Evolutionary conservation across 2,888 invertebrate species (phyloP).

Genomic region (Plagodis dolabraria): DNA sequence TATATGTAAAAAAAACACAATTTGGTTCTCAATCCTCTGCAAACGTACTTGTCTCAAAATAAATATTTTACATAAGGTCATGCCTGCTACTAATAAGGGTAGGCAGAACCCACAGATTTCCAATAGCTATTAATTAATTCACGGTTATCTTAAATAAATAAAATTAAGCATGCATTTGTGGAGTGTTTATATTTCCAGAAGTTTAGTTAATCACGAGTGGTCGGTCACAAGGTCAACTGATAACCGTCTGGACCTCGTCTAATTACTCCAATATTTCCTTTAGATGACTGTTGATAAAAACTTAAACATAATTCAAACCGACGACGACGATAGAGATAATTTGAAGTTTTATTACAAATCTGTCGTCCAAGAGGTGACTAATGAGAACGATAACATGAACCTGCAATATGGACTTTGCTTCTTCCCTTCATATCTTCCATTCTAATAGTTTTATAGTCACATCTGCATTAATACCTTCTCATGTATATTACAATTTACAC

Average conservation of each 20-base stretch:
- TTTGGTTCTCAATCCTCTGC: too few species aligned
- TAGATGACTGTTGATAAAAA: background rate
- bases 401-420: slow-evolving; percentile 1
- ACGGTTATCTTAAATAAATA: too few species aligned
- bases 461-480: too few species aligned
- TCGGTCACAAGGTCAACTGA: slow-evolving; percentile 41
- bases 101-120: too few species aligned
- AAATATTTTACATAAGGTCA: too few species aligned
- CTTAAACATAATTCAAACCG: background rate
- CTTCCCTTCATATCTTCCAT: background rate
- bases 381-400: slow-evolving; percentile 35
- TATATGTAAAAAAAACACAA: too few species aligned
- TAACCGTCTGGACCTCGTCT: slow-evolving; percentile 41
- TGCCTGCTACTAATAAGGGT: too few species aligned
- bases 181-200: slow-evolving; percentile 8
- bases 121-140: too few species aligned
- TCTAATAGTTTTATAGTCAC: too few species aligned
- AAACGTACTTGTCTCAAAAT: too few species aligned
- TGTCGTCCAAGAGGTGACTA: slow-evolving; percentile 41
- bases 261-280: slow-evolving; percentile 14
- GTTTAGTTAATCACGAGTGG: slow-evolving; percentile 4
- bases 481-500: too few species aligned
- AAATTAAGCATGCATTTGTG: background rate
- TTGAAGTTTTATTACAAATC: slow-evolving; percentile 1
- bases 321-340: slow-evolving; percentile 1